Evolutionary conservation across 2,888 invertebrate genomes (phyloP).

Genomic region (Polyommatus icarus): DNA sequence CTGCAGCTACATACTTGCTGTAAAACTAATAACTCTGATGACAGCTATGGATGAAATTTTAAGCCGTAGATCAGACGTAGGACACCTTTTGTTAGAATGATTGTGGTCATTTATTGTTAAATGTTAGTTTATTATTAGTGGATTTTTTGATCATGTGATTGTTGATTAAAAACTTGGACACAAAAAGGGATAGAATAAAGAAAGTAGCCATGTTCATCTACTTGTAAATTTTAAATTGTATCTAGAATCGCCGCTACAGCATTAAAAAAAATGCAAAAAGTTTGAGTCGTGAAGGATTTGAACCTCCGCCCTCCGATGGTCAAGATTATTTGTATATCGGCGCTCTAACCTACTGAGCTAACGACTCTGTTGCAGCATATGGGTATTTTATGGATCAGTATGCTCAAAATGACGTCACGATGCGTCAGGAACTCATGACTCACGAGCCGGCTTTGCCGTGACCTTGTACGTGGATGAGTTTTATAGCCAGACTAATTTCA

Average conservation of each 20-base stretch:
- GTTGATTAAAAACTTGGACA: too few relatives aligned
- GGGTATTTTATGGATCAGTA: background rate
- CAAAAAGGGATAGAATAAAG: too few relatives aligned
- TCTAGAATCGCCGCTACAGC: background rate
- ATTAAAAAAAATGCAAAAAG: constrained; percentile 29
- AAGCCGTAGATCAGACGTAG: too few relatives aligned
- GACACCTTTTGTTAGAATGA: too few relatives aligned
- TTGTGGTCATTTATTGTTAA: too few relatives aligned
- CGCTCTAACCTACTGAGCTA: constrained; percentile 52
- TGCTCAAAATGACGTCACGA: constrained; percentile 1
- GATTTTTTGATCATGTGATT: too few relatives aligned
- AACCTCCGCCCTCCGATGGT: constrained; percentile 44
- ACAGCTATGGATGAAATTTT: too few relatives aligned
- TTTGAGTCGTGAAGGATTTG: constrained; percentile 49
- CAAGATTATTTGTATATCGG: constrained; percentile 45
- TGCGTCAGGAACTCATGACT: background rate
- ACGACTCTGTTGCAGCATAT: constrained; percentile 42
- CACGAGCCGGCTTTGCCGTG: background rate
- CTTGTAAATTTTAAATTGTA: too few relatives aligned
- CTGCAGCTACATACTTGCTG: too few relatives aligned
- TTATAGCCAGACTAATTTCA: background rate
- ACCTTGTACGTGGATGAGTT: background rate
- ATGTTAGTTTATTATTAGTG: too few relatives aligned
- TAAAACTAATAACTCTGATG: too few relatives aligned
- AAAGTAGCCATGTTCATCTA: too few relatives aligned